These are phyloP conservation scores for Vidua chalybeata DNA, from an alignment of 2,113 vertebrate genomes.

Conservation along the genomic window DNA sequence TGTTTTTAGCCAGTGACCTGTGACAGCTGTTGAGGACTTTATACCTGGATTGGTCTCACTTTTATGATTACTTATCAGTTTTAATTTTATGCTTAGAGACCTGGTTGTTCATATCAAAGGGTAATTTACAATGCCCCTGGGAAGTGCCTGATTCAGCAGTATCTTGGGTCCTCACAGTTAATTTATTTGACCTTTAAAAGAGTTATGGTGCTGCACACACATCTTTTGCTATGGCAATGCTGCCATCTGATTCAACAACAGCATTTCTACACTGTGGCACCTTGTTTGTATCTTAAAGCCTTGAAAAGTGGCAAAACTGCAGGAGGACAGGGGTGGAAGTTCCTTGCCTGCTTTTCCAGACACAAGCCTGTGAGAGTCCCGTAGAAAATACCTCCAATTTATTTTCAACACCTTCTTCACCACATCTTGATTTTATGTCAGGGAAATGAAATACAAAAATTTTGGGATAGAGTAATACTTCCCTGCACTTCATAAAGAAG, in stretches of 20 bases:
- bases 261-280: accelerated
- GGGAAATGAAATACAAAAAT: background rate
- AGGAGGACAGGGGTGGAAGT: background rate
- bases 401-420: background rate
- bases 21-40: background rate
- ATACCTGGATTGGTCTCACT: background rate
- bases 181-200: background rate
- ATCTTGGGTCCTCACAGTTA: background rate
- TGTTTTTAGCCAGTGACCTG: background rate
- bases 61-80: background rate
- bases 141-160: background rate
- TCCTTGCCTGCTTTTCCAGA: background rate
- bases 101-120: background rate
- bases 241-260: background rate
- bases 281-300: background rate
- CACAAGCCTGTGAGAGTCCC: background rate
- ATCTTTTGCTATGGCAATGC: background rate
- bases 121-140: background rate
- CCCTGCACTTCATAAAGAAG: background rate
- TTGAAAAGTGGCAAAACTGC: background rate
- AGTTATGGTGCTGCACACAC: background rate
- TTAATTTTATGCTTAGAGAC: background rate
- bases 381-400: background rate
- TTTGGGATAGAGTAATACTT: background rate
- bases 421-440: background rate